These are phyloP conservation scores for Betta splendens DNA, from an alignment of 2,797 vertebrate species.

Conservation along the genomic window DNA sequence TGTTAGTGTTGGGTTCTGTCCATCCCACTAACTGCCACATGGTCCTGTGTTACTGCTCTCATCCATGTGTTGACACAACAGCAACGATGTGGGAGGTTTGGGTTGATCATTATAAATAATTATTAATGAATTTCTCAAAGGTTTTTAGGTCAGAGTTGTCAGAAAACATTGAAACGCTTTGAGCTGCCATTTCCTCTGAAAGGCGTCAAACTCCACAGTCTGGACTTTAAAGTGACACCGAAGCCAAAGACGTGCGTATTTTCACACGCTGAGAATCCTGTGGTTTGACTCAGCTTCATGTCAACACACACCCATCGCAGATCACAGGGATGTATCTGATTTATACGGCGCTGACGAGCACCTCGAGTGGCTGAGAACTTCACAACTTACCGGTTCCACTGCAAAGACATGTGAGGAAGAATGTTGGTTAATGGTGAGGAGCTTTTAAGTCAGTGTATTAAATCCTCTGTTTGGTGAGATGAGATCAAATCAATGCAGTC, in stretches of 20 bases:
- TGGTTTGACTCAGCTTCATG: neutral
- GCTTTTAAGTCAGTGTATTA: too few species aligned
- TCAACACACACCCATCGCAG: slow-evolving; percentile 14
- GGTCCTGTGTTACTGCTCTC: slow-evolving; percentile 31
- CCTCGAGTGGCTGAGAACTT: neutral
- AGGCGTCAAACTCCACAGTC: neutral
- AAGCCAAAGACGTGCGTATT: neutral
- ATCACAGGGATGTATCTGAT: neutral
- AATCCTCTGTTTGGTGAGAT: too few species aligned
- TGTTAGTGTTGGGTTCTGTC: too few species aligned
- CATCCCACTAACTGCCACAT: slow-evolving; percentile 35
- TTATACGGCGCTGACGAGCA: neutral
- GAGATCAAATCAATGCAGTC: too few species aligned
- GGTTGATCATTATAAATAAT: slow-evolving; percentile 2
- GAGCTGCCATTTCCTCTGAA: neutral
- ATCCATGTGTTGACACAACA: slow-evolving; percentile 44
- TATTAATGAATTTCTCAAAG: accelerated
- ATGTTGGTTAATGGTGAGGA: neutral
- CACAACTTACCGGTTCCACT: neutral
- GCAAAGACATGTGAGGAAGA: neutral
- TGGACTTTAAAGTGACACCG: neutral
- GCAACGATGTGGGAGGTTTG: neutral
- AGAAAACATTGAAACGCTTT: accelerated
- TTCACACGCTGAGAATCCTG: neutral
- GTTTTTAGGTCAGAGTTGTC: neutral